These are phyloP conservation scores for Pseudorasbora parva DNA, from an alignment of 2,113 vertebrate genomes.

Conservation along the genomic window DNA sequence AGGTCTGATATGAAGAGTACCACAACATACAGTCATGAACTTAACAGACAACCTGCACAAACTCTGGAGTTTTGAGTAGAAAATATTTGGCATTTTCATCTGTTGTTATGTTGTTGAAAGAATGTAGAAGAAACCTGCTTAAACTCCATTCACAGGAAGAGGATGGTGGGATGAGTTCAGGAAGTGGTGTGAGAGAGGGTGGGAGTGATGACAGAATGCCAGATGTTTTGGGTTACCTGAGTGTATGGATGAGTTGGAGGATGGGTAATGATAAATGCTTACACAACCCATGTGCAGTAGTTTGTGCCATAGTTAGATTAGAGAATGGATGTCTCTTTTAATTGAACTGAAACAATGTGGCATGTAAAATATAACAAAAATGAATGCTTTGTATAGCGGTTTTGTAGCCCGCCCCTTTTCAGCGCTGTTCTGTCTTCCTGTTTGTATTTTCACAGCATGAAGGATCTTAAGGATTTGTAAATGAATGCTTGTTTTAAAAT, in stretches of 20 bases:
- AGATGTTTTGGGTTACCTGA: not conserved
- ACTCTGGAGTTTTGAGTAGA: not conserved
- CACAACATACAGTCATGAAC: not conserved
- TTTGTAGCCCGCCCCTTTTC: no score
- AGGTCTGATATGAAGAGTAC: slow-evolving; percentile 30
- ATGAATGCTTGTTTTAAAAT: no score
- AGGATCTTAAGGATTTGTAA: no score
- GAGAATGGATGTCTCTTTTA: not conserved
- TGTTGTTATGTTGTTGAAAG: not conserved
- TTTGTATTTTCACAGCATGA: no score
- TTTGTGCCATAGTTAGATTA: not conserved
- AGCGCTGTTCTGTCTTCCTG: no score
- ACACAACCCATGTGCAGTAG: not conserved
- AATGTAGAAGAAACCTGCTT: not conserved
- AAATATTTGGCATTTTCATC: not conserved
- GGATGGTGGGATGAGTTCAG: not conserved
- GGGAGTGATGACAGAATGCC: not conserved
- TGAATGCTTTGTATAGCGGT: not conserved
- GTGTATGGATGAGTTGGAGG: not conserved
- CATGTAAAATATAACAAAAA: not conserved
- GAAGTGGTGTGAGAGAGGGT: not conserved
- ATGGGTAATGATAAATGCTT: not conserved
- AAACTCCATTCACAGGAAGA: not conserved
- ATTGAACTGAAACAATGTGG: not conserved
- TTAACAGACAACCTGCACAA: not conserved